Evolutionary conservation across 92 coral and sea anemone species (phyloP).

Genomic region (Porites evermanni): DNA sequence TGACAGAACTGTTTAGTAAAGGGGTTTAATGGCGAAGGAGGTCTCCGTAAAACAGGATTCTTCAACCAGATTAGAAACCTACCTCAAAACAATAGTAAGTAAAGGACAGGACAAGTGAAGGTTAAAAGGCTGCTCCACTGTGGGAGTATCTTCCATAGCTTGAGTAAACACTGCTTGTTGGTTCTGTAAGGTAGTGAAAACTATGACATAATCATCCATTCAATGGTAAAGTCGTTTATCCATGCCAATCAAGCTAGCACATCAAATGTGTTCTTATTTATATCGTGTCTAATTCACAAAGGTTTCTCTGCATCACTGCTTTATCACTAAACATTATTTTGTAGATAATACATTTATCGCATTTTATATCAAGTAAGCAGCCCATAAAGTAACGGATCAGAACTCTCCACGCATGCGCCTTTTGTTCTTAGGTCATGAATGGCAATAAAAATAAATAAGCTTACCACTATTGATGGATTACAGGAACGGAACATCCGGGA

Average conservation of each 20-base stretch:
- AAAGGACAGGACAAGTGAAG: constrained; percentile 85
- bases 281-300: too few species aligned
- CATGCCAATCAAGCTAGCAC: too few species aligned
- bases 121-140: constrained; percentile 84
- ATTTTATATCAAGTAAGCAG: too few species aligned
- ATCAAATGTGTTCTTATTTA: too few species aligned
- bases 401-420: background rate
- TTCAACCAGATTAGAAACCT: background rate
- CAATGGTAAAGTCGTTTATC: too few species aligned
- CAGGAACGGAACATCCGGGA: constrained; percentile 84
- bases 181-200: constrained; percentile 56
- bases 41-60: too few species aligned
- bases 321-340: too few species aligned
- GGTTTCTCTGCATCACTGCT: too few species aligned
- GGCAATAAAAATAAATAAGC: background rate
- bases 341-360: too few species aligned
- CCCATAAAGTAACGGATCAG: too few species aligned
- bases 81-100: constrained; percentile 81
- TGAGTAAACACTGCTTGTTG: constrained; percentile 95
- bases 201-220: background rate
- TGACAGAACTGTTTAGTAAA: too few species aligned
- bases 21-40: too few species aligned
- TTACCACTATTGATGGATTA: constrained; percentile 79
- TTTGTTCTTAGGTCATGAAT: background rate
- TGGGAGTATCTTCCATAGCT: constrained; percentile 93